Evolutionary conservation across 2,113 vertebrate genomes (phyloP), one percentile per base, ranked within the genome.

Genomic region (Mesoclemmys tuberculata): DNA sequence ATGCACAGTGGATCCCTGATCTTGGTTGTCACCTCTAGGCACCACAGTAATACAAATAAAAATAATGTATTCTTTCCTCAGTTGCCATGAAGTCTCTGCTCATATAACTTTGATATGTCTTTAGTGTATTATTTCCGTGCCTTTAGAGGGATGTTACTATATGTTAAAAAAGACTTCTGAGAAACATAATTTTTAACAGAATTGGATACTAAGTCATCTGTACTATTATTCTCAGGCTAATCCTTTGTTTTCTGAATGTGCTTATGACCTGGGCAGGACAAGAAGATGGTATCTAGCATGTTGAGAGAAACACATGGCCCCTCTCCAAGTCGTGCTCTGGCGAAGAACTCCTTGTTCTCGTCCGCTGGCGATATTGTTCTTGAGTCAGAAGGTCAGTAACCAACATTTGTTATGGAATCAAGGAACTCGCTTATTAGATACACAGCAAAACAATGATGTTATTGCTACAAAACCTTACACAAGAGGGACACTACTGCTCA

Each of bases 381-480:
- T 48, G 89, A 52, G 83, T 91, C 35, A 84, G 74, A 86, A 93
- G 68, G 52, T 90, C 95, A 96, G 88, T 44, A 84, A 49, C 41
- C 88, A 92, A 84, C 68, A 81, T 93, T 97, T 94, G n/a, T 79
- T 92, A 52, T 93, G 80, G 84, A 96, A 94, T 87, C 84, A 89
- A 86, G 85, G 38, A 49, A 31, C 38, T 88, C 21, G 2, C 52
- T 94, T 95, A 89, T 86, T 93, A 95, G 91, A 78, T 74, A 49
- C 46, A 92, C 38, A 24, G 35, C 83, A 80, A 94, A 91, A 55
- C 68, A 93, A 86, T 94, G 92, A 94, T 55, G 61, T 68, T 68
- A 78, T 88, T 92, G 90, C 44, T 71, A 82, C 91, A 58, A 92
- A 96, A 92, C 26, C 87, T 93, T 61, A 92, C 80, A 93, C 93